Evolutionary conservation across 2,888 invertebrate genomes (phyloP).

Genomic region (Drosophila parthenogenetica): DNA sequence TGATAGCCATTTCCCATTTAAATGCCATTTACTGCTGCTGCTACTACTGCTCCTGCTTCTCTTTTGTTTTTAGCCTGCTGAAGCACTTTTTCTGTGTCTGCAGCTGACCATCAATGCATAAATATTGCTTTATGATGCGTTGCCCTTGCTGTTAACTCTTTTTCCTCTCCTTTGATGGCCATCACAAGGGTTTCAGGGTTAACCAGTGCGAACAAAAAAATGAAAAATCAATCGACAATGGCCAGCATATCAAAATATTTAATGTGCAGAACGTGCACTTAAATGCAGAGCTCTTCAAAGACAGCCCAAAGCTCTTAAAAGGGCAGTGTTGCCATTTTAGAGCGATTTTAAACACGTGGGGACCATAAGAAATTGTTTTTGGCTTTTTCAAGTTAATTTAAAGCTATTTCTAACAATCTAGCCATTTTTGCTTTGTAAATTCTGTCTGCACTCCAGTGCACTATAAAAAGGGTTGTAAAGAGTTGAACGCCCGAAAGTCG

Average conservation of each 20-base stretch:
- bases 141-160: conserved; percentile 32
- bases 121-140: conserved; percentile 42
- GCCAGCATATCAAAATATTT: conserved; percentile 47
- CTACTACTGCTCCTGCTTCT: conserved; percentile 1
- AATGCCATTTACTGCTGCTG: conserved; percentile 23
- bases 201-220: background rate
- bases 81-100: conserved; percentile 23
- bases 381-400: no score
- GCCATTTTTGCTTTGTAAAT: no score
- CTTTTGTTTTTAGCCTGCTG: conserved; percentile 25
- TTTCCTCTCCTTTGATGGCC: conserved; percentile 25
- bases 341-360: no score
- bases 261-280: conserved; percentile 60
- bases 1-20: conserved; percentile 30
- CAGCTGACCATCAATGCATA: conserved; percentile 26
- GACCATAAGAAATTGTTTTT: no score
- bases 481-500: conserved; percentile 3
- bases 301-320: background rate
- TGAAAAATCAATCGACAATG: conserved; percentile 53
- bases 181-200: conserved; percentile 31
- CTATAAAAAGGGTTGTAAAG: background rate
- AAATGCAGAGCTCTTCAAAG: conserved; percentile 6
- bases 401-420: no score
- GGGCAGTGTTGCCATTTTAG: background rate
- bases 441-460: no score